Percentiles rank a stretch among this genome's conserved stretches.
Evolutionary conservation across 2,113 vertebrate species (phyloP).

Genomic region (Pogonocichla stellata): DNA sequence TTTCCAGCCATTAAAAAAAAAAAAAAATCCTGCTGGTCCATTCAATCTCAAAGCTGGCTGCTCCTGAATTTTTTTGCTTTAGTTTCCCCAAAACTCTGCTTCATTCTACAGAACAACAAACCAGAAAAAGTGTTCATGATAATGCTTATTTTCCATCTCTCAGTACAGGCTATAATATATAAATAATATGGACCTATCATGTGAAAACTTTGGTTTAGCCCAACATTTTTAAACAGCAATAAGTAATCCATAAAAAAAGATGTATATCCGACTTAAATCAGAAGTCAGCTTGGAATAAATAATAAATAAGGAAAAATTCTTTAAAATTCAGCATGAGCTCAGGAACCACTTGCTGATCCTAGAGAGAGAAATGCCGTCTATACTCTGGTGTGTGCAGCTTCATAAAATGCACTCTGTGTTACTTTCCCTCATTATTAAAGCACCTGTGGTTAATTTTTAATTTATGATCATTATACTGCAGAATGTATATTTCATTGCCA

Average conservation of each 20-base stretch:
- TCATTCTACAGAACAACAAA: not conserved
- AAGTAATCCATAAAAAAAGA: not conserved
- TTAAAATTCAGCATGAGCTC: not conserved
- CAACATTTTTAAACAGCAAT: not conserved
- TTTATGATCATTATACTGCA: not conserved
- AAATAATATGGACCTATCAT: not conserved
- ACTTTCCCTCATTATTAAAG: not conserved
- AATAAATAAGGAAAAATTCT: not conserved
- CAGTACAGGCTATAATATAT: not conserved
- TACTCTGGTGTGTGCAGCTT: not conserved
- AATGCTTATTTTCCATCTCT: not conserved
- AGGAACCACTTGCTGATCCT: not conserved
- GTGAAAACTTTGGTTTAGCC: not conserved
- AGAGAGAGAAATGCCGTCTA: not conserved
- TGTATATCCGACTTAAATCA: not conserved
- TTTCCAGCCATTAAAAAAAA: not conserved
- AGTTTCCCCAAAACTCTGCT: not conserved
- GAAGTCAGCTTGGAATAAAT: not conserved
- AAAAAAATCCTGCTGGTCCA: not conserved
- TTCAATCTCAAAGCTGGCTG: not conserved
- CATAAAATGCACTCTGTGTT: not conserved
- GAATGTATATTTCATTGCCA: not conserved
- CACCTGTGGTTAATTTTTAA: not conserved
- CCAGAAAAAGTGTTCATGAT: not conserved
- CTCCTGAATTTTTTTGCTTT: not conserved